Percentiles rank a stretch among this genome's conserved stretches.
Conservation (phyloP, 1,140 invertebrate species). For the Drosophila elegans region DNA sequence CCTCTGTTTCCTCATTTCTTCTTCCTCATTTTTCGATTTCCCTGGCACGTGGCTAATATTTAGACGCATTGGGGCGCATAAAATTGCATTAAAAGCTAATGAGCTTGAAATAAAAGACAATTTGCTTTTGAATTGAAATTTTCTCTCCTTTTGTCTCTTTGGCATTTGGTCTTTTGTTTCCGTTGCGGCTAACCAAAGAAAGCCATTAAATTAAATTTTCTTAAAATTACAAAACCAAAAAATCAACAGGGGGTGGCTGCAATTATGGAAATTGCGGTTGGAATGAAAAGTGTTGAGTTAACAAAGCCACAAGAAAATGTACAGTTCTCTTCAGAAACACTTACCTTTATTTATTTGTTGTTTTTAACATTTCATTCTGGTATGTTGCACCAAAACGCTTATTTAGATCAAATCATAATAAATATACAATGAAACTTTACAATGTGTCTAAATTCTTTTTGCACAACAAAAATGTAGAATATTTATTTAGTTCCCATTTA, state of each 20-base stretch:
- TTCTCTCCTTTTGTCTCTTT: constrained; percentile 40
- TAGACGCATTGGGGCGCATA: constrained; percentile 75
- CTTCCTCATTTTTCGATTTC: constrained; percentile 12
- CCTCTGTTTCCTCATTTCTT: background rate
- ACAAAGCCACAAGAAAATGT: background rate
- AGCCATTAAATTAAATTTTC: constrained; percentile 62
- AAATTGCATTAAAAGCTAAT: constrained; percentile 82
- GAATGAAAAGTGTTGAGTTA: constrained; percentile 21
- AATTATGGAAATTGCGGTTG: constrained; percentile 22
- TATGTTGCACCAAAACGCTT: too few species aligned
- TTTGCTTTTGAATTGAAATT: constrained; percentile 71
- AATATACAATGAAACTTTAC: too few species aligned
- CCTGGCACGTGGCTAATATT: constrained; percentile 72
- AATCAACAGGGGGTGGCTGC: constrained; percentile 13
- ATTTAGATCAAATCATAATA: too few species aligned
- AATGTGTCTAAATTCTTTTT: too few species aligned
- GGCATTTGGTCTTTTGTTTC: constrained; percentile 21
- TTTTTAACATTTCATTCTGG: background rate
- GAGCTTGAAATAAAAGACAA: constrained; percentile 82
- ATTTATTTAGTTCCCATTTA: too few species aligned
- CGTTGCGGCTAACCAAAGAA: constrained; percentile 32
- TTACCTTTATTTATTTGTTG: constrained; percentile 1
- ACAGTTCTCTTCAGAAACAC: background rate
- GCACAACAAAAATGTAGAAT: too few species aligned
- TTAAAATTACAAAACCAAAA: constrained; percentile 28